Conservation (phyloP, 2,888 invertebrate genomes). For the Clostera curtula region DNA sequence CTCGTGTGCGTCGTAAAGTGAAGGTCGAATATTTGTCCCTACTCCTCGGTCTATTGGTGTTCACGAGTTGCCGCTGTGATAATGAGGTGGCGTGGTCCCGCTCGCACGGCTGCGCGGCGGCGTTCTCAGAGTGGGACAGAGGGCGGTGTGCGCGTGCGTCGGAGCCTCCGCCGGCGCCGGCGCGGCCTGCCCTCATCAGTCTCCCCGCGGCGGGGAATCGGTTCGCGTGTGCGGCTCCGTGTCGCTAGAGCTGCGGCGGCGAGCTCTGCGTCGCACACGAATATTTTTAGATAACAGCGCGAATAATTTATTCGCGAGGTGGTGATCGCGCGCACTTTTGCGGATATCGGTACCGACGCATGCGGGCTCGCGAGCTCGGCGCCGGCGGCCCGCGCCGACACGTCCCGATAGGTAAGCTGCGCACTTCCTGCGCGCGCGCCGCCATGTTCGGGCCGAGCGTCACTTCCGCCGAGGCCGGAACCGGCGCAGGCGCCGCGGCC, state of each 20-base stretch:
- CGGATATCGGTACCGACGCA: constrained; percentile 57
- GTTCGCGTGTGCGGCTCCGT: constrained; percentile 65
- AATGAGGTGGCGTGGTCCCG: constrained; percentile 60
- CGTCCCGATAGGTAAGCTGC: constrained; percentile 73
- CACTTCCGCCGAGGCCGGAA: constrained; percentile 67
- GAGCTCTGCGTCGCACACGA: constrained; percentile 58
- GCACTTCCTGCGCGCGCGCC: constrained; percentile 74
- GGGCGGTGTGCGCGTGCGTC: constrained; percentile 60
- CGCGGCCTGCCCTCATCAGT: constrained; percentile 72
- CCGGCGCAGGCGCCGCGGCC: constrained; percentile 41
- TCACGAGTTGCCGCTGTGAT: constrained; percentile 70
- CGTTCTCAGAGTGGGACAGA: constrained; percentile 51
- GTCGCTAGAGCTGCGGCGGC: constrained; percentile 45
- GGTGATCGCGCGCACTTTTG: constrained; percentile 70
- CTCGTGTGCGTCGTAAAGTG: constrained; percentile 68
- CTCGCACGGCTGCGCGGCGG: constrained; percentile 37
- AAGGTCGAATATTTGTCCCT: constrained; percentile 74
- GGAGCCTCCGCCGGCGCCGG: constrained; percentile 67
- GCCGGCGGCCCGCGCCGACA: constrained; percentile 48
- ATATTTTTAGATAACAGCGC: constrained; percentile 74
- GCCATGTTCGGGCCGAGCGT: constrained; percentile 70
- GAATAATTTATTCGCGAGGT: constrained; percentile 70
- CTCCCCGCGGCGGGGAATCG: constrained; percentile 72
- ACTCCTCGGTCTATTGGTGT: constrained; percentile 74
- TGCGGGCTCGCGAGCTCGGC: constrained; percentile 49